Evolutionary conservation across 2,113 vertebrate species (phyloP).

Genomic region (Pontoporia blainvillei): DNA sequence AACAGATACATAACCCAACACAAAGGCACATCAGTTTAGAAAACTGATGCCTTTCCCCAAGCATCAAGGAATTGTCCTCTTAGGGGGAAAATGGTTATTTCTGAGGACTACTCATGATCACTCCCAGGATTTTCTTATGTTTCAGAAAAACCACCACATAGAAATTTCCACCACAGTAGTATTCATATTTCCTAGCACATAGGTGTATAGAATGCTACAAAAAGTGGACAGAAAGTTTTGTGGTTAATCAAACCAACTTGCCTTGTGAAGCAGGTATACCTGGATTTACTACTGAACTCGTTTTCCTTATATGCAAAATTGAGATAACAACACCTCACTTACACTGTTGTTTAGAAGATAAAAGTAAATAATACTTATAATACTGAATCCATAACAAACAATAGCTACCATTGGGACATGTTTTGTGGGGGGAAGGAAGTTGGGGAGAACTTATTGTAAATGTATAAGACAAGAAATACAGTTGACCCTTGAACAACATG

Average conservation of each 20-base stretch:
- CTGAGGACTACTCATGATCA: not conserved
- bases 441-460: not conserved
- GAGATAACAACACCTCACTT: not conserved
- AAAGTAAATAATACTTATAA: not conserved
- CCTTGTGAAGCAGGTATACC: not conserved
- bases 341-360: not conserved
- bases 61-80: not conserved
- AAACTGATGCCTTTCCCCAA: not conserved
- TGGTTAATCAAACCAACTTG: not conserved
- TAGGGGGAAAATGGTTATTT: not conserved
- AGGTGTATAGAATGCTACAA: not conserved
- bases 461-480: not conserved
- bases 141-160: not conserved
- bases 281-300: not conserved
- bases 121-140: not conserved
- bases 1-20: not conserved
- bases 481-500: not conserved
- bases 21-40: not conserved
- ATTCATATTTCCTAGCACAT: not conserved
- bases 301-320: not conserved
- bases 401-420: not conserved
- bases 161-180: not conserved
- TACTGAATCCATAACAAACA: not conserved
- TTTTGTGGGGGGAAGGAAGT: not conserved
- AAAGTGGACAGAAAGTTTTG: not conserved